Evolutionary conservation across 2,797 vertebrate species (phyloP).

Genomic region (Sebastes vulpes): DNA sequence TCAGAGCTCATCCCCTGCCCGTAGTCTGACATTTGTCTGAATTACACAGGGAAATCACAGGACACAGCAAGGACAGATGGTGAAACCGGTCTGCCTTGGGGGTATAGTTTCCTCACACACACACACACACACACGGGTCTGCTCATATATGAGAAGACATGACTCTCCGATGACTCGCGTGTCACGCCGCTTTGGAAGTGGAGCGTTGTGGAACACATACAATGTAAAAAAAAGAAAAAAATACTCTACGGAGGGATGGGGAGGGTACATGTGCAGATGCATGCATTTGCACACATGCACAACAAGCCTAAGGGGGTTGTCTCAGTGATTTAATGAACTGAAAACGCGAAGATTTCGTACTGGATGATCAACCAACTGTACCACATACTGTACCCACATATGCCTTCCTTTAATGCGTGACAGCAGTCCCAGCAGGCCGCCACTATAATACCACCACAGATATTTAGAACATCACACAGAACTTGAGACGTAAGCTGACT

Average conservation of each 20-base stretch:
- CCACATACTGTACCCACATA: slow-evolving; percentile 27
- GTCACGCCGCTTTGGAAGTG: neutral
- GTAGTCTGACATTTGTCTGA: slow-evolving; percentile 78
- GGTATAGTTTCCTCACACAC: slow-evolving; percentile 34
- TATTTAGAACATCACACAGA: slow-evolving; percentile 50
- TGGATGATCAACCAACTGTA: slow-evolving; percentile 1
- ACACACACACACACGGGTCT: neutral
- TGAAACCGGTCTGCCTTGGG: slow-evolving; percentile 59
- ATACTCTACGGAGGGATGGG: neutral
- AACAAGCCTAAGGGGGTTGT: neutral
- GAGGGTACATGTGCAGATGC: neutral
- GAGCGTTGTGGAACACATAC: neutral
- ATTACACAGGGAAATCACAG: slow-evolving; percentile 77
- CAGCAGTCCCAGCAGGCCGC: slow-evolving; percentile 43
- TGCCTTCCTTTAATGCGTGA: slow-evolving; percentile 24
- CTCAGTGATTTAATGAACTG: slow-evolving; percentile 7
- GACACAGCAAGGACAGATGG: slow-evolving; percentile 77
- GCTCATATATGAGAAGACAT: slow-evolving; percentile 1
- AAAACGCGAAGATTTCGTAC: neutral
- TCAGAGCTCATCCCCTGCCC: slow-evolving; percentile 66
- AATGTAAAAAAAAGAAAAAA: neutral
- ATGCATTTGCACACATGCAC: neutral
- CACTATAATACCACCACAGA: slow-evolving; percentile 56
- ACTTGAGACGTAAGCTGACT: slow-evolving; percentile 31
- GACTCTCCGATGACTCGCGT: slow-evolving; percentile 3